Conservation (phyloP, 2,797 vertebrate genomes). For the Lagocephalus sceleratus region DNA sequence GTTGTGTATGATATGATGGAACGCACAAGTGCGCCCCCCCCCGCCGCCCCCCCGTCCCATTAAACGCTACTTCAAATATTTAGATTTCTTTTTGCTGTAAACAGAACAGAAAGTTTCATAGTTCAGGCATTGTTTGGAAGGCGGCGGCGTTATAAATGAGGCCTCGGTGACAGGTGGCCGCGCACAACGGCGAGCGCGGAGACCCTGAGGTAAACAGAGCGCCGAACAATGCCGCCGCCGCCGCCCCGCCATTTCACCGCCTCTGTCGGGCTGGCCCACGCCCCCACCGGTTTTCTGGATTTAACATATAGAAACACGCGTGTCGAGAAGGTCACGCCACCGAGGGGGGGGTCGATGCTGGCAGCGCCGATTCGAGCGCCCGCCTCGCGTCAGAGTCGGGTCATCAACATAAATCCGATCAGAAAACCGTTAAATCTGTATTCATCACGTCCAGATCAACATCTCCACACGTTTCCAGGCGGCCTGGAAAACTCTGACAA, state of each 20-base stretch:
- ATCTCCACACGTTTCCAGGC: too few species aligned
- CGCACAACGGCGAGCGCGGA: constrained; percentile 47
- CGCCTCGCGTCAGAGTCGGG: too few species aligned
- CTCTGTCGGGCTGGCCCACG: too few species aligned
- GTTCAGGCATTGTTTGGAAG: constrained; percentile 72
- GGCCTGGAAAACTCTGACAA: too few species aligned
- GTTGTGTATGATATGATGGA: constrained; percentile 73
- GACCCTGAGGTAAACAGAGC: constrained; percentile 60
- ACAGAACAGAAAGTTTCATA: constrained; percentile 71
- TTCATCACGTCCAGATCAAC: too few species aligned
- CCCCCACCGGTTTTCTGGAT: too few species aligned
- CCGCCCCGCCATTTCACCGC: constrained; percentile 31
- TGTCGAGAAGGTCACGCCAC: too few species aligned
- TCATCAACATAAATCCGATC: too few species aligned
- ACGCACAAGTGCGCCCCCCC: constrained; percentile 33
- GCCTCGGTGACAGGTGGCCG: constrained; percentile 66
- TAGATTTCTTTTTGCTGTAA: constrained; percentile 73
- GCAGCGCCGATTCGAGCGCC: too few species aligned
- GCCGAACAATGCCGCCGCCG: constrained; percentile 40
- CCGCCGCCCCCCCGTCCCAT: constrained; percentile 30
- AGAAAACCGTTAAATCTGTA: too few species aligned
- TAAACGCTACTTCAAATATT: constrained; percentile 77
- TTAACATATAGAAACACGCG: too few species aligned
- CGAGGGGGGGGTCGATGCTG: too few species aligned
- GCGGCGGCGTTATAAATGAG: constrained; percentile 58